Evolutionary conservation across 2,888 invertebrate species (phyloP), one percentile per base, ranked within the genome.

Genomic region (Pharmacophagus antenor): DNA sequence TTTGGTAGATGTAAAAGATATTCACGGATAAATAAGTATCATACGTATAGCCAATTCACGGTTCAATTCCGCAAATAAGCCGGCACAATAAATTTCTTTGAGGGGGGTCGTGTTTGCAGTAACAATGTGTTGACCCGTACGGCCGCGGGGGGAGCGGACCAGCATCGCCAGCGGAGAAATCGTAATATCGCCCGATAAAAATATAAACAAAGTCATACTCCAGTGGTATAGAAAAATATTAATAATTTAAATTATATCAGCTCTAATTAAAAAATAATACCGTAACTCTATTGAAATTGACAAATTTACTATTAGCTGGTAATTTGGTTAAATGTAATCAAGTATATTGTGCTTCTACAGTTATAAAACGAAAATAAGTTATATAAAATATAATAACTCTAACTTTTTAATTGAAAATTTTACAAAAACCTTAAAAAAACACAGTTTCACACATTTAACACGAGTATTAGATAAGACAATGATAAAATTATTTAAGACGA

Each of bases 61-160:
- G 42, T 47, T 65, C 69, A 56, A 67, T 72, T 71, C 62, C 62
- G 64, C 67, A 67, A 66, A 70, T 69, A 67, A 65, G 65, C 71
- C 74, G 71, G 76, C 71, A 73, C 77, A 77, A 79, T 80, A 81
- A 79, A 80, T 78, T 79, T 79, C 72, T 75, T 73, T 75, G 71
- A 70, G 52, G 77, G 76, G 73, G 65, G 72, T 73, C 67, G 66
- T 82, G 80, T 82, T 82, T 82, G 79, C 79, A 50, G 52, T 73
- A 68, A 70, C 74, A 78, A 79, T 80, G 77, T 76, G 82, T 80
- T 78, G 77, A 79, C 77, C 73, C 67, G 72, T 80, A 72, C 68
- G 72, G 72, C 74, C 71, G 68, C 74, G 60, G 79, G 80, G 74
- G 73, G 62, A 70, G 66, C 68, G 67, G 68, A 72, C 73, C 70